Base-by-base conservation (phyloP, 2,888 invertebrate species). In the Boloria selene region DNA sequence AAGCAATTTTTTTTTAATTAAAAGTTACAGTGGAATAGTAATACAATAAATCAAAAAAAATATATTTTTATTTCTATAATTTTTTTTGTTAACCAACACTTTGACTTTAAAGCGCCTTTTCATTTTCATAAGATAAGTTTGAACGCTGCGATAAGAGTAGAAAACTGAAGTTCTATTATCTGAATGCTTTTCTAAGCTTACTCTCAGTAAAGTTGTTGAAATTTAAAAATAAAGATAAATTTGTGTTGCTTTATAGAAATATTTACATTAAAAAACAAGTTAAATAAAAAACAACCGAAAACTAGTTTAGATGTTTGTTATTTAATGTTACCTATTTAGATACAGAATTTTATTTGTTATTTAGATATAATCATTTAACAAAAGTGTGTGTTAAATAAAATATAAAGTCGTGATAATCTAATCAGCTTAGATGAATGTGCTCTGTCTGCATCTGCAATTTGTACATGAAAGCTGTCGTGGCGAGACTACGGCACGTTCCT, bases 391-490 rank as follows among this genome's bases (percentile, higher is more conserved):
- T 38, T 59, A 31, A 49, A 50, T 59, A 47, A 38, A 7, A 47
- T 47, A 59, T 50, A 50, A 50, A 13, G 49, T 59, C 54, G 54
- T 14, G 45, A 31, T 53, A 59, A 53, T 54, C 31, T 50, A 54
- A 67, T 63, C 44, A 53, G 44, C 62, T 59, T 17, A 61, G 26
- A 56, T 51, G 68, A 64, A 62, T 58, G 58, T 67, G 55, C 56
- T 62, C 47, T 47, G 59, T 60, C 61, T 49, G 66, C 69, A 66
- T 59, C 63, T 58, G 58, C 65, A 70, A 68, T 68, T 65, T 68
- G 72, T 69, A 73, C 73, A 74, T 76, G 79, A 81, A 81, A 83
- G 81, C 78, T 78, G 76, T 70, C 74, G 70, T 62, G 64, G 69
- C 70, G 72, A 73, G 74, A 74, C 72, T 74, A 71, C 73, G 72